Conservation (phyloP, 2,888 invertebrate genomes). For the Eilema caniola region DNA sequence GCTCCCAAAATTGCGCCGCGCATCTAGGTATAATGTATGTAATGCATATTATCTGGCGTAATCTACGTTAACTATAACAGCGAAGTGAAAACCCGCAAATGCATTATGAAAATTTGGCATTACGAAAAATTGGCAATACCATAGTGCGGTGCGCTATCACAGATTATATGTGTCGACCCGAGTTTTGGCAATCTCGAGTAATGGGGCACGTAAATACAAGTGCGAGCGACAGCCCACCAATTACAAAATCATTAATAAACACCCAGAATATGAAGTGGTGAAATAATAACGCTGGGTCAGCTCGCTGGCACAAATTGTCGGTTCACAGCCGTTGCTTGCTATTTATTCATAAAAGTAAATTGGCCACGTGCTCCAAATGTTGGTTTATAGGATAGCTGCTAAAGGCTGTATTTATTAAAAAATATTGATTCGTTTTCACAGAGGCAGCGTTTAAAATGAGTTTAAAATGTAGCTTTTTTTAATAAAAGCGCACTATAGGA, state of each 20-base stretch:
- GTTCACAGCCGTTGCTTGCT: constrained; percentile 47
- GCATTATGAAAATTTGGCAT: constrained; percentile 21
- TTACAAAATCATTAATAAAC: constrained; percentile 82
- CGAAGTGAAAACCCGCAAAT: constrained; percentile 8
- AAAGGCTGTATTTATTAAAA: constrained; percentile 46
- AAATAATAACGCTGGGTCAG: constrained; percentile 65
- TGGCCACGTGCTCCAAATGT: constrained; percentile 62
- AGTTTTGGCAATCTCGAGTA: constrained; percentile 52
- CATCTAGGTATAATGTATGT: background rate
- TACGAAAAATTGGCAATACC: constrained; percentile 8
- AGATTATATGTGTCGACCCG: constrained; percentile 25
- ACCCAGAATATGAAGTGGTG: constrained; percentile 76
- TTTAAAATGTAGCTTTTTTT: background rate
- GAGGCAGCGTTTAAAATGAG: background rate
- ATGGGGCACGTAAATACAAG: constrained; percentile 66
- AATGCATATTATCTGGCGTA: background rate
- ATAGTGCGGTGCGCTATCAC: constrained; percentile 21
- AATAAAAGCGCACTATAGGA: background rate
- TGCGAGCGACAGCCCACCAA: constrained; percentile 72
- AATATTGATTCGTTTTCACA: constrained; percentile 34
- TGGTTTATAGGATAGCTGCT: constrained; percentile 55
- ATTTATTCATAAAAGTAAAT: constrained; percentile 63
- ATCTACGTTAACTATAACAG: background rate
- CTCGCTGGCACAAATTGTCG: constrained; percentile 63
- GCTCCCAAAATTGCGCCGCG: background rate